Percentiles rank a stretch among this genome's conserved stretches.
These are phyloP conservation scores for Pogoniulus pusillus DNA, from an alignment of 2,797 vertebrate species.

Conservation along the genomic window DNA sequence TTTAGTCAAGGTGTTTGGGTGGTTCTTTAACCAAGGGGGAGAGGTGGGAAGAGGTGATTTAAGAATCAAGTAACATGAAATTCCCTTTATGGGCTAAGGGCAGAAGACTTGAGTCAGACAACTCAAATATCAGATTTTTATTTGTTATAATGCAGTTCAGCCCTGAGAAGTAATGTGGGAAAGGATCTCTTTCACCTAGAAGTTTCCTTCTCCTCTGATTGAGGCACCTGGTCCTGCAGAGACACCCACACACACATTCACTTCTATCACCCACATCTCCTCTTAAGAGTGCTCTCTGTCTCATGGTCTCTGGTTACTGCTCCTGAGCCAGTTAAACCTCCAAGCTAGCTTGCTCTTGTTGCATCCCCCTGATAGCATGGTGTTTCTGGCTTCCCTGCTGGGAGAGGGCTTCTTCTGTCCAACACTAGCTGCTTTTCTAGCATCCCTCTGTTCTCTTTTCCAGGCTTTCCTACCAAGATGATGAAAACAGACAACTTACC, in stretches of 20 bases:
- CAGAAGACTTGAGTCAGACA: not conserved
- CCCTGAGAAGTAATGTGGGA: not conserved
- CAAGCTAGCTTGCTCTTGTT: not conserved
- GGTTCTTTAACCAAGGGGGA: constrained; percentile 1
- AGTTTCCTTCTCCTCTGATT: not conserved
- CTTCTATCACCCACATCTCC: not conserved
- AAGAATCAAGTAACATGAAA: not conserved
- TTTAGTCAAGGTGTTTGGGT: constrained; percentile 26
- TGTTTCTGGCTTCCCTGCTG: not conserved
- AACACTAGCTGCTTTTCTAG: not conserved
- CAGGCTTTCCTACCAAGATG: constrained; percentile 92
- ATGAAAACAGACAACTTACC: constrained; percentile 90
- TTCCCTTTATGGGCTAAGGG: not conserved
- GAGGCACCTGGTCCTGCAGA: not conserved
- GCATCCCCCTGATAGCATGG: not conserved
- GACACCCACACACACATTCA: not conserved
- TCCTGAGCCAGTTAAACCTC: not conserved
- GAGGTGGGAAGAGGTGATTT: not conserved
- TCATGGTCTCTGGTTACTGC: too few relatives aligned
- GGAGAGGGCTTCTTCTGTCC: not conserved
- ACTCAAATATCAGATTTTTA: not conserved
- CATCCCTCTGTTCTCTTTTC: constrained; percentile 40
- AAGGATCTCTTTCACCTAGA: not conserved
- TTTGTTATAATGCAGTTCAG: not conserved
- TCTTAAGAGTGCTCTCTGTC: not conserved